Evolutionary conservation across 1,140 invertebrate genomes (phyloP), one percentile per base, ranked within the genome.

Genomic region (Pseudomyrmex concolor): DNA sequence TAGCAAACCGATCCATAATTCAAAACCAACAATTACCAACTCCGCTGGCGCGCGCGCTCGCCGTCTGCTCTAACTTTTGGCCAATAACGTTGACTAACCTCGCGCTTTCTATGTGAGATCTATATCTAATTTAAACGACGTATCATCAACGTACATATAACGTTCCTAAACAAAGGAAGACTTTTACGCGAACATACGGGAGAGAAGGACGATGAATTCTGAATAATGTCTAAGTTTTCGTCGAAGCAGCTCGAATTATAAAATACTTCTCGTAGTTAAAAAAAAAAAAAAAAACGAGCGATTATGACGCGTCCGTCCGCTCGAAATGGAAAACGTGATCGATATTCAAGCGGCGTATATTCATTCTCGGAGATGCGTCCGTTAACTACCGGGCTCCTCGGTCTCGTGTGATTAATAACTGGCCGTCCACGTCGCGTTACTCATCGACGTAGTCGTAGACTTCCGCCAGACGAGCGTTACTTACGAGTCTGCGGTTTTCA

Each of bases 401-500:
- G 67, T 76, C 86, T 78, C n/a, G 59, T n/a, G 59, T 90, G 86
- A 87, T 90, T 84, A 86, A 90, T 85, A 89, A 89, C 87, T 83
- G 77, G 68, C 71, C 63, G 76, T 90, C 88, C 89, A 74, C 89
- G 84, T 87, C 84, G 86, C 89, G 90, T 91, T 91, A 91, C 88
- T 91, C 89, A 91, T 91, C 83, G 86, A 84, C 68, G 72, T 76
- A 81, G 54, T 5, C 77, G 71, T 82, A 89, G 89, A 91, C 90
- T 91, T 90, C 88, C 90, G 88, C 80, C 90, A 88, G 85, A 86
- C 85, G 84, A 84, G 85, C 86, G 82, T 90, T 90, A 87, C 84
- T 88, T 89, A 89, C 90, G 86, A 87, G 89, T 89, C 91, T 92
- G 90, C 87, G 91, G 91, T 91, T 84, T 71, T 83, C 22, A 70